Conservation (phyloP, 2,797 vertebrate genomes). For the Phaenicophaeus curvirostris region DNA sequence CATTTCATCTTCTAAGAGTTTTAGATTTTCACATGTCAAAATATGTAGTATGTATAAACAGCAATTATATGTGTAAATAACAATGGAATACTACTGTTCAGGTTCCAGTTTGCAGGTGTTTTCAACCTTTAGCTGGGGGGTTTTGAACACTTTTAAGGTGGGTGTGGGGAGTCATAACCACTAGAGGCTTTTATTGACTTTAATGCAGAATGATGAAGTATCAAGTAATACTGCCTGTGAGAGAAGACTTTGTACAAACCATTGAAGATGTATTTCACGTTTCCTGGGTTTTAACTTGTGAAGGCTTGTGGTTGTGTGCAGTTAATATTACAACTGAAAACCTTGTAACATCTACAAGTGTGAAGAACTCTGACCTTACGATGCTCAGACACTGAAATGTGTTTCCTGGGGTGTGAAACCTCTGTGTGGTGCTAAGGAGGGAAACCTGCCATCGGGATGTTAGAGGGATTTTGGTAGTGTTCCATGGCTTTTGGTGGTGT, state of each 20-base stretch:
- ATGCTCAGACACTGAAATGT: not conserved
- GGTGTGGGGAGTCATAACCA: not conserved
- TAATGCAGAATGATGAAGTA: not conserved
- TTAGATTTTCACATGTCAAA: not conserved
- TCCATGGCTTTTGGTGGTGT: not conserved
- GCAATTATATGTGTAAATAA: no score
- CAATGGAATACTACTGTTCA: not conserved
- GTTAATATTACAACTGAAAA: not conserved
- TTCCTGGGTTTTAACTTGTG: not conserved
- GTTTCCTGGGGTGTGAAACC: not conserved
- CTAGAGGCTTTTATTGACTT: not conserved
- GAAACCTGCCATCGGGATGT: not conserved
- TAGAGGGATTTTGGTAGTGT: not conserved
- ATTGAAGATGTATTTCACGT: fast-evolving
- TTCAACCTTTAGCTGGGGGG: no score
- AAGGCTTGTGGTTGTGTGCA: not conserved
- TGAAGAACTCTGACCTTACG: not conserved
- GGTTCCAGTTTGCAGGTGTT: not conserved
- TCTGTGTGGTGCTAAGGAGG: not conserved
- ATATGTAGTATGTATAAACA: fast-evolving
- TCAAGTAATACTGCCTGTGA: not conserved
- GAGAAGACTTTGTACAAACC: not conserved
- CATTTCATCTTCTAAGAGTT: not conserved
- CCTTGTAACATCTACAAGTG: no score
- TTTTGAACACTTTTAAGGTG: not conserved